phyloP scores from a whole-genome alignment of 2,888 invertebrate genomes.

The Allacma fusca region DNA sequence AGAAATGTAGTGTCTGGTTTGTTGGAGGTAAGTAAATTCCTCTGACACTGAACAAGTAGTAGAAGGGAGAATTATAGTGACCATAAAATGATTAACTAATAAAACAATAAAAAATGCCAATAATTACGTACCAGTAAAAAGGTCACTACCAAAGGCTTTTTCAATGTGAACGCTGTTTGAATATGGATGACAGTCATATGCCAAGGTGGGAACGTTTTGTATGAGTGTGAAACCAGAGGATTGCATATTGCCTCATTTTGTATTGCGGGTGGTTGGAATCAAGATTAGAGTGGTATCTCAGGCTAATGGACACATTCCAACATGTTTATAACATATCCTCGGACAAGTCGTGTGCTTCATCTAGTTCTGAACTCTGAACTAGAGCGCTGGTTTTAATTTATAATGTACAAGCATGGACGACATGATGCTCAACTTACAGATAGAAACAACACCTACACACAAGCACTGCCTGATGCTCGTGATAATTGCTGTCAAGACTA shows the following conservation, averaged over 20 bases:
- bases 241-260: neutral
- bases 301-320: neutral
- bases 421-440: neutral
- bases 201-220: constrained; percentile 2
- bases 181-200: neutral
- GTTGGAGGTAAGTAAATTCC: constrained; percentile 14
- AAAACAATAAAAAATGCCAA: constrained; percentile 43
- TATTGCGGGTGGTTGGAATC: constrained; percentile 23
- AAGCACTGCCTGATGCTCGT: neutral
- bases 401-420: neutral
- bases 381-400: neutral
- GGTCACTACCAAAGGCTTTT: constrained; percentile 32
- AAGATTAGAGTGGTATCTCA: neutral
- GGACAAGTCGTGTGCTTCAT: constrained; percentile 28
- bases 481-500: constrained; percentile 38
- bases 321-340: constrained; percentile 14
- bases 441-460: constrained; percentile 5
- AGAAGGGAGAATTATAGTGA: constrained; percentile 1
- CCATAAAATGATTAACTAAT: constrained; percentile 43
- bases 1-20: neutral
- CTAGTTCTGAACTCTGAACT: constrained; percentile 6
- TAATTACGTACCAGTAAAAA: constrained; percentile 42
- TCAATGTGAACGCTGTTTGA: constrained; percentile 13
- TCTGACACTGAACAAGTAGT: constrained; percentile 27
- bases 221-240: neutral